Evolutionary conservation across 2,113 vertebrate species (phyloP), one percentile per base, ranked within the genome.

Genomic region (Rutilus rutilus): DNA sequence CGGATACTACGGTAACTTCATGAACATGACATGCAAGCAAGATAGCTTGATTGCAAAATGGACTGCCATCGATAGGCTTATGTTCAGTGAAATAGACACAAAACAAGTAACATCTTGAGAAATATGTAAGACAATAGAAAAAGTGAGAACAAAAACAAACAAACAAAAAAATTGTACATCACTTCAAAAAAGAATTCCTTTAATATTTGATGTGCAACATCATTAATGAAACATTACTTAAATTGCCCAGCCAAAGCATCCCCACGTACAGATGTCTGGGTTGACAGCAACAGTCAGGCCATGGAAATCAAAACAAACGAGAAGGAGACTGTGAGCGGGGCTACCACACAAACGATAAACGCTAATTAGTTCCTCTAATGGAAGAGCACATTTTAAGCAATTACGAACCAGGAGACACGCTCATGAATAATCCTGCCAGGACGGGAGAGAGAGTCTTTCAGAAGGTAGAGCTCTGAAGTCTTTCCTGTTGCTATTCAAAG

Each of bases 321-420:
- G 82, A 47, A 30, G 78, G 85, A 78, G 75, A 21, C 47, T 15
- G 45, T 86, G 81, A 25, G 33, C 10, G 15, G 33, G 85, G 85
- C 88, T 85, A 92, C 90, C 90, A 92, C 82, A 92, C 91, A 92
- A 91, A 91, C 71, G 79, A 94, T 92, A 93, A 95, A 94, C 87
- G 91, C 90, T 92, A 94, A 94, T 95, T 94, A 95, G 90, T 91
- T 86, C 86, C 89, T 92, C 91, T 92, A 93, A 94, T 93, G 93
- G 91, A 93, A 93, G 94, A 90, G 87, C 91, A 90, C 92, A 91
- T 90, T 92, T 92, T 90, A 92, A 91, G 92, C 93, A 93, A 94
- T 94, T 94, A 93, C 91, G 79, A 91, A 86, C 88, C 90, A 91
- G 91, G 90, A 90, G 90, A 92, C 92, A 91, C 78, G 87, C 91